These are phyloP conservation scores for Lota lota DNA, from an alignment of 2,113 vertebrate species.

Conservation along the genomic window DNA sequence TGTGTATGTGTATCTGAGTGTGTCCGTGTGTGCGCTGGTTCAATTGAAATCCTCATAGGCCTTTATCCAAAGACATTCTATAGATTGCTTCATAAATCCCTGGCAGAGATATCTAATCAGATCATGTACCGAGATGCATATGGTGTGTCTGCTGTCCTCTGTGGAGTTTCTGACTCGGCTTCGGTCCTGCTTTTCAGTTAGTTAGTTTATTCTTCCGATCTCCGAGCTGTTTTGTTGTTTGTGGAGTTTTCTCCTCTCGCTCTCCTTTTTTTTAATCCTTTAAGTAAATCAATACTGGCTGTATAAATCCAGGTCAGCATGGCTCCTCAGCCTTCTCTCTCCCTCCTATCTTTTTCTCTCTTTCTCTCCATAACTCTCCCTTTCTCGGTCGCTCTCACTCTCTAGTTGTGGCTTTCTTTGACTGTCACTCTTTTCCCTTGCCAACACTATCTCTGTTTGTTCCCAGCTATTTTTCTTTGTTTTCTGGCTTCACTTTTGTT, in stretches of 20 bases:
- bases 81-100: constrained; percentile 42
- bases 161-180: constrained; percentile 35
- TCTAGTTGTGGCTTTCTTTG: not conserved
- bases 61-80: constrained; percentile 23
- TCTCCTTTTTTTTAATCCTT: constrained; percentile 47
- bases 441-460: too few relatives aligned
- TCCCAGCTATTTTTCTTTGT: too few relatives aligned
- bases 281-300: constrained; percentile 63
- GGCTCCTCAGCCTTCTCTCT: constrained; percentile 49
- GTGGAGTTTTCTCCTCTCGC: constrained; percentile 35
- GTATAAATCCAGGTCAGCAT: constrained; percentile 64
- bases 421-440: too few relatives aligned
- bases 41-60: constrained; percentile 1
- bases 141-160: constrained; percentile 34
- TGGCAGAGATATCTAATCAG: constrained; percentile 45
- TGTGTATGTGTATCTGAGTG: constrained; percentile 11
- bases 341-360: constrained; percentile 19
- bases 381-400: not conserved
- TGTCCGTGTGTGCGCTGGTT: constrained; percentile 3
- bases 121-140: constrained; percentile 30
- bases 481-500: too few relatives aligned
- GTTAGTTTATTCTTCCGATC: constrained; percentile 20
- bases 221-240: constrained; percentile 30
- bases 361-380: constrained; percentile 1
- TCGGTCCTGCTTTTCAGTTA: not conserved